phyloP scores from a whole-genome alignment of 2,888 invertebrate genomes.

The Athalia cordata region DNA sequence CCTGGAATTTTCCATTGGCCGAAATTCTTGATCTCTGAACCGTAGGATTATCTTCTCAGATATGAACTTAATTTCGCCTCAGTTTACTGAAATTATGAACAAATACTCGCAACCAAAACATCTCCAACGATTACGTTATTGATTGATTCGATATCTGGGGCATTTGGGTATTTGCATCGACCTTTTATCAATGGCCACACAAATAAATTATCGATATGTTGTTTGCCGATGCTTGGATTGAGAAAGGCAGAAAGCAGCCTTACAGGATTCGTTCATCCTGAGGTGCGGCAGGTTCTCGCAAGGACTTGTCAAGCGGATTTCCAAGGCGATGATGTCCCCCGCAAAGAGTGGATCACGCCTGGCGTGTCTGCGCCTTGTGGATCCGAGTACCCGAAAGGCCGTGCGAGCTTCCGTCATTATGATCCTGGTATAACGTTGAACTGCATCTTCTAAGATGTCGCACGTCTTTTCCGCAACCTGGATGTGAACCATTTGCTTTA shows the following conservation, averaged over 20 bases:
- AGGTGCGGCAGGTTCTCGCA: conserved; percentile 82
- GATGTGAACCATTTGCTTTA: no score
- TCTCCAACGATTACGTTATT: background rate
- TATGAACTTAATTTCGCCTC: background rate
- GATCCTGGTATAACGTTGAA: conserved; percentile 75
- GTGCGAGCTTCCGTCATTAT: conserved; percentile 65
- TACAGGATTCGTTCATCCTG: conserved; percentile 87
- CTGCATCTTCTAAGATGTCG: conserved; percentile 76
- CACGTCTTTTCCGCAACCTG: conserved; percentile 75
- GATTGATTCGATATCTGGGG: background rate
- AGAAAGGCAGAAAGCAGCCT: conserved; percentile 61
- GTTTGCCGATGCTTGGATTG: background rate
- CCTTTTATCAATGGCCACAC: no score
- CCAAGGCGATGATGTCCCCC: conserved; percentile 74
- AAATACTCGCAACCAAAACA: background rate
- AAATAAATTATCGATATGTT: no score
- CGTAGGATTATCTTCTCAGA: background rate
- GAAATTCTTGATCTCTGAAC: conserved; percentile 19
- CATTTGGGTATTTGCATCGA: no score
- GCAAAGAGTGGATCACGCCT: conserved; percentile 60
- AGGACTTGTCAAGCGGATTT: conserved; percentile 76
- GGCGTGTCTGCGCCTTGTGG: conserved; percentile 51
- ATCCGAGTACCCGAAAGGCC: conserved; percentile 51
- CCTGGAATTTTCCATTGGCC: no score
- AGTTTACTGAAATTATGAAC: background rate